These are phyloP conservation scores for Petrocephalus microphthalmus DNA, from an alignment of 2,113 vertebrate species.

Conservation along the genomic window DNA sequence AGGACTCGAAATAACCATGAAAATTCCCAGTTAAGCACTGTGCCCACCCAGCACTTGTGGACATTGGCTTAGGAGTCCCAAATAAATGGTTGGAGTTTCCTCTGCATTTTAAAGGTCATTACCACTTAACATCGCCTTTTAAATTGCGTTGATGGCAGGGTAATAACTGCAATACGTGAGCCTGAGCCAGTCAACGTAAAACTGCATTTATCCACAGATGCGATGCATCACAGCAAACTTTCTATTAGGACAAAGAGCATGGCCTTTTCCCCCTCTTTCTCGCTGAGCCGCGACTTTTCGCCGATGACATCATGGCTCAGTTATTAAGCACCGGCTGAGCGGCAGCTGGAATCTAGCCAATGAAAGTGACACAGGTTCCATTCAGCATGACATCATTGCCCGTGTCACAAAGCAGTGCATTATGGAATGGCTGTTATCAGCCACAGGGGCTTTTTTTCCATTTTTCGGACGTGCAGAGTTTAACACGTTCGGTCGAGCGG, in stretches of 20 bases:
- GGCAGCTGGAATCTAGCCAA: neutral
- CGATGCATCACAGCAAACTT: neutral
- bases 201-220: neutral
- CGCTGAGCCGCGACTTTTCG: neutral
- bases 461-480: neutral
- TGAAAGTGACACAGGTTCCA: neutral
- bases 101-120: constrained; percentile 1
- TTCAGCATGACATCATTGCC: neutral
- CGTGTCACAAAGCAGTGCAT: neutral
- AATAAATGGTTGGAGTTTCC: neutral
- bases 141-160: neutral
- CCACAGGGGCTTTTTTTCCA: neutral
- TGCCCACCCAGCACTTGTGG: neutral
- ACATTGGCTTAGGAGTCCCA: neutral
- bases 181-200: neutral
- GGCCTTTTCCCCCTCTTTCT: neutral
- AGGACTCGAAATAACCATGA: neutral
- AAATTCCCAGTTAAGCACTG: neutral
- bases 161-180: neutral
- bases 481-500: neutral
- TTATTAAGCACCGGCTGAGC: neutral
- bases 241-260: neutral
- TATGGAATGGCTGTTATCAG: neutral
- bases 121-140: neutral
- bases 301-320: constrained; percentile 2